Conservation (phyloP, 2,888 invertebrate genomes). For the Spodoptera picta region DNA sequence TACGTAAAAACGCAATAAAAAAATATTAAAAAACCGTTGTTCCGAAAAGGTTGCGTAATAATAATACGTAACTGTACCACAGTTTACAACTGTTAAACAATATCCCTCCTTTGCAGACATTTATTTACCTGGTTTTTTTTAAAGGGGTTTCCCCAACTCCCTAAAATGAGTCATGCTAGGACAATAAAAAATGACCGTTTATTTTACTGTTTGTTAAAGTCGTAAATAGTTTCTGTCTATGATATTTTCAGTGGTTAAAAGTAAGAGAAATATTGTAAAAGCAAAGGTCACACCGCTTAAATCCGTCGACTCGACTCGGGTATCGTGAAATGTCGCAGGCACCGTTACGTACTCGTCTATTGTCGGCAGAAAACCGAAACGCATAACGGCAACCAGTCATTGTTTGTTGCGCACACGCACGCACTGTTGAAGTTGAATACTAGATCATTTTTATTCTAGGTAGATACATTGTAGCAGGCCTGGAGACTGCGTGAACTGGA, state of each 20-base stretch:
- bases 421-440: constrained; percentile 41
- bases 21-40: too few species aligned
- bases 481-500: too few species aligned
- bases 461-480: too few species aligned
- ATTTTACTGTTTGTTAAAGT: too few species aligned
- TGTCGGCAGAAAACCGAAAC: constrained; percentile 67
- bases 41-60: background rate
- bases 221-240: too few species aligned
- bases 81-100: too few species aligned
- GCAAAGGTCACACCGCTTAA: constrained; percentile 40
- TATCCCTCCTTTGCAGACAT: too few species aligned
- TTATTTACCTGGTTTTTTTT: background rate
- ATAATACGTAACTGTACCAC: too few species aligned
- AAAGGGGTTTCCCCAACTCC: background rate
- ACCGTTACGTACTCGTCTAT: constrained; percentile 69
- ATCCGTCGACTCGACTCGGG: constrained; percentile 25
- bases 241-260: background rate
- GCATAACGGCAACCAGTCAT: constrained; percentile 70
- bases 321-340: constrained; percentile 78
- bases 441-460: constrained; percentile 30
- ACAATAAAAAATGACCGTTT: background rate
- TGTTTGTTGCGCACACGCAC: constrained; percentile 64
- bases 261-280: background rate
- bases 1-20: too few species aligned
- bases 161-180: background rate